Evolutionary conservation across 2,797 vertebrate genomes (phyloP).

Genomic region (Enteromius fasciolatus): DNA sequence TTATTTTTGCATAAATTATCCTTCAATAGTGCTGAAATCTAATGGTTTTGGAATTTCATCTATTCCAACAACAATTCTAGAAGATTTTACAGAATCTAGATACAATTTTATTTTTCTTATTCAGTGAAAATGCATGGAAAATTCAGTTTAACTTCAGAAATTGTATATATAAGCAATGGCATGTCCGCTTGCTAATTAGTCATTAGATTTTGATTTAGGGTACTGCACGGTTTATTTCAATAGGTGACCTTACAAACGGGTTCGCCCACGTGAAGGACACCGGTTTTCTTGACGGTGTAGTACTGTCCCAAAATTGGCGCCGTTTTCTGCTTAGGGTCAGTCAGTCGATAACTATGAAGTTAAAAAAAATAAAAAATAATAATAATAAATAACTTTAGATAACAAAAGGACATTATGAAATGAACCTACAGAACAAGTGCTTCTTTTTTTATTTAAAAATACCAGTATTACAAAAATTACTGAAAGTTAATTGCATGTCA

Average conservation of each 20-base stretch:
- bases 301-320: slow-evolving; percentile 88
- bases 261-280: slow-evolving; percentile 86
- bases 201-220: neutral
- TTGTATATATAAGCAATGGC: neutral
- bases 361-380: slow-evolving; percentile 18
- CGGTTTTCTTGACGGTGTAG: slow-evolving; percentile 82
- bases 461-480: neutral
- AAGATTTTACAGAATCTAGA: neutral
- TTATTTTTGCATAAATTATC: neutral
- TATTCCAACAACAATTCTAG: neutral
- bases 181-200: neutral
- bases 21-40: neutral
- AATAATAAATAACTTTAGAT: neutral
- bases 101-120: neutral
- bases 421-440: too few species aligned
- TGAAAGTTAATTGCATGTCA: neutral
- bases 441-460: neutral
- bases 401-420: neutral
- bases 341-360: slow-evolving; percentile 86
- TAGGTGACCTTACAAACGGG: slow-evolving; percentile 81
- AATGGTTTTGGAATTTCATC: neutral
- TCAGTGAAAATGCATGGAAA: neutral
- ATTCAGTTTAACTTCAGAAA: neutral
- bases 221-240: slow-evolving; percentile 54
- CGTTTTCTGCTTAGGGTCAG: slow-evolving; percentile 81